Conservation (phyloP, 2,888 invertebrate species). For the Phengaris arion region DNA sequence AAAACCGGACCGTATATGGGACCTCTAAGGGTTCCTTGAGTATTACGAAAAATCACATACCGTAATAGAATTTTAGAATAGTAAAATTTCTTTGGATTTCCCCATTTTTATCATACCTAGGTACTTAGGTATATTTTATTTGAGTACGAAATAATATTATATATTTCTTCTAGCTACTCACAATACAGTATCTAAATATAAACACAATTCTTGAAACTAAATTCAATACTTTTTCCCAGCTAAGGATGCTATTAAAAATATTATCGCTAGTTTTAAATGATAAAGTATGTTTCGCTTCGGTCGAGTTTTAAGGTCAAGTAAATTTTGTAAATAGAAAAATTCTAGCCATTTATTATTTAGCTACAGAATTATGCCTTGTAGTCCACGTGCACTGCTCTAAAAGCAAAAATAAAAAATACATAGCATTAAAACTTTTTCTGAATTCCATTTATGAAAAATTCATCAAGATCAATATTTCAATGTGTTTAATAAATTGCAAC, state of each 20-base stretch:
- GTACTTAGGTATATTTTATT: too few species aligned
- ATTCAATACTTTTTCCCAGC: neutral
- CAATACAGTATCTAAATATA: neutral
- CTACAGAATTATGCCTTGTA: neutral
- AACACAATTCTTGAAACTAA: neutral
- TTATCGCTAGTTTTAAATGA: neutral
- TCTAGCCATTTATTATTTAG: neutral
- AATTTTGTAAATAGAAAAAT: neutral
- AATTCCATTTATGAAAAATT: neutral
- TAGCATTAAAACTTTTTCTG: too few species aligned
- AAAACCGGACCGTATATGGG: too few species aligned
- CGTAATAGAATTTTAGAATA: too few species aligned
- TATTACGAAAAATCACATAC: too few species aligned
- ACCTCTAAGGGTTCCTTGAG: too few species aligned
- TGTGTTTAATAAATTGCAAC: too few species aligned
- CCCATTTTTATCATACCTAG: too few species aligned
- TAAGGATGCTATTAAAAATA: neutral
- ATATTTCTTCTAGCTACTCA: too few species aligned
- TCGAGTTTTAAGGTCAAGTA: constrained; percentile 14
- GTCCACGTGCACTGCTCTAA: neutral
- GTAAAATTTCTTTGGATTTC: too few species aligned
- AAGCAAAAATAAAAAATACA: neutral
- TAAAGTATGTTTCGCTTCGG: neutral
- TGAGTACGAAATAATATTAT: too few species aligned
- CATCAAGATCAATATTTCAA: too few species aligned